phyloP scores from a whole-genome alignment of 2,797 vertebrate species.

The Champsocephalus esox region DNA sequence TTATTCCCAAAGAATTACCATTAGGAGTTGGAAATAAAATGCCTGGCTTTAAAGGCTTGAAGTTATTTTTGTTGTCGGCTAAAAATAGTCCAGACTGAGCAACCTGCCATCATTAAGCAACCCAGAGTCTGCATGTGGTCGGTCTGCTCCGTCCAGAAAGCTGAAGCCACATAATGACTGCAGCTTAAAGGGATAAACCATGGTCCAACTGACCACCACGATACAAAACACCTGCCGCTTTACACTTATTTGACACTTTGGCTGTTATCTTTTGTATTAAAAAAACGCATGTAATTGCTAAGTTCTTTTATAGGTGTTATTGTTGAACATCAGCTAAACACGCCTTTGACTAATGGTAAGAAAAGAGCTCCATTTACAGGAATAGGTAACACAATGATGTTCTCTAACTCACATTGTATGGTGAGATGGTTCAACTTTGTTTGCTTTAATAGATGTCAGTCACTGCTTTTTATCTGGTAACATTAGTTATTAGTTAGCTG shows the following conservation, averaged over 20 bases:
- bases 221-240: neutral
- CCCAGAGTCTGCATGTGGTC: slow-evolving; percentile 36
- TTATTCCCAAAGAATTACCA: slow-evolving; percentile 8
- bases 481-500: neutral
- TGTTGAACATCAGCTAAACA: neutral
- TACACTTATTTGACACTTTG: neutral
- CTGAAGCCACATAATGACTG: slow-evolving; percentile 32
- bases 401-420: neutral
- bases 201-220: neutral
- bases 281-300: neutral
- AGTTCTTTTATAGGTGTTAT: too few species aligned
- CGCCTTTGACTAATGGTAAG: neutral
- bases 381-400: too few species aligned
- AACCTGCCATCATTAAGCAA: slow-evolving; percentile 20
- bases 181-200: slow-evolving; percentile 7
- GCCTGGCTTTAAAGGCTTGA: slow-evolving; percentile 6
- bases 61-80: slow-evolving; percentile 12
- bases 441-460: neutral
- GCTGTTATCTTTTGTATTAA: neutral
- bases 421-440: neutral
- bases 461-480: accelerated
- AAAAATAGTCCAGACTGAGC: slow-evolving; percentile 32
- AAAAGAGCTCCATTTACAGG: too few species aligned
- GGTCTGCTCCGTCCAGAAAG: slow-evolving; percentile 14
- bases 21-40: slow-evolving; percentile 1